Evolutionary conservation across 2,888 invertebrate genomes (phyloP).

Genomic region (Drosophila subquinaria): DNA sequence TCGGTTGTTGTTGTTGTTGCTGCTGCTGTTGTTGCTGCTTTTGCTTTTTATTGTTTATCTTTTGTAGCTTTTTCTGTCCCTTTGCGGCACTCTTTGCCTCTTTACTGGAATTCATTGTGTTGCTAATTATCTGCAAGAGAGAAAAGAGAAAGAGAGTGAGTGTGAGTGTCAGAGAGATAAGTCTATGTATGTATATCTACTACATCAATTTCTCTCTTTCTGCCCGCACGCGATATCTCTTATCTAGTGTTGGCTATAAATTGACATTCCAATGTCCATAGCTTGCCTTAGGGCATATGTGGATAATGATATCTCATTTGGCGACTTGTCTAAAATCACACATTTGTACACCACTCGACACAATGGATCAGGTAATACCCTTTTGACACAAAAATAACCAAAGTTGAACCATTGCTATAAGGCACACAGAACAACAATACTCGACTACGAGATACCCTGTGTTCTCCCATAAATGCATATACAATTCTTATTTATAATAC

Average conservation of each 20-base stretch:
- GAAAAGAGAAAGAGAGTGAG: constrained; percentile 13
- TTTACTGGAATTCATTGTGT: constrained; percentile 74
- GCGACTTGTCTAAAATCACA: constrained; percentile 52
- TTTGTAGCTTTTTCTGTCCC: constrained; percentile 86
- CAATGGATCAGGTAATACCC: constrained; percentile 6
- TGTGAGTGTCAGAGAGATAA: neutral
- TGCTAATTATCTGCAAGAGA: constrained; percentile 59
- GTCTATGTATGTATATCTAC: neutral
- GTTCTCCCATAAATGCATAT: neutral
- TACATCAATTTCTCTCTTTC: neutral
- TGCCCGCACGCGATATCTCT: constrained; percentile 24
- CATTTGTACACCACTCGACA: neutral
- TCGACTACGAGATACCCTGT: neutral
- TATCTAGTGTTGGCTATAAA: constrained; percentile 39
- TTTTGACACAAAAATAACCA: constrained; percentile 1
- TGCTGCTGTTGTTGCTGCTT: constrained; percentile 60
- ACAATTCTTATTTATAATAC: too few relatives aligned
- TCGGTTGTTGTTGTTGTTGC: constrained; percentile 56
- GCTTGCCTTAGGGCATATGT: constrained; percentile 33
- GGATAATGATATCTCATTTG: constrained; percentile 54
- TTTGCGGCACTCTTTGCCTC: constrained; percentile 82
- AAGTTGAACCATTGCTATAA: neutral
- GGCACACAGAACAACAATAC: too few relatives aligned
- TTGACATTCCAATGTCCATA: constrained; percentile 43
- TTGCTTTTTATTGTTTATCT: constrained; percentile 76